Conservation (phyloP, 2,113 vertebrate genomes). For the Blennius ocellaris region DNA sequence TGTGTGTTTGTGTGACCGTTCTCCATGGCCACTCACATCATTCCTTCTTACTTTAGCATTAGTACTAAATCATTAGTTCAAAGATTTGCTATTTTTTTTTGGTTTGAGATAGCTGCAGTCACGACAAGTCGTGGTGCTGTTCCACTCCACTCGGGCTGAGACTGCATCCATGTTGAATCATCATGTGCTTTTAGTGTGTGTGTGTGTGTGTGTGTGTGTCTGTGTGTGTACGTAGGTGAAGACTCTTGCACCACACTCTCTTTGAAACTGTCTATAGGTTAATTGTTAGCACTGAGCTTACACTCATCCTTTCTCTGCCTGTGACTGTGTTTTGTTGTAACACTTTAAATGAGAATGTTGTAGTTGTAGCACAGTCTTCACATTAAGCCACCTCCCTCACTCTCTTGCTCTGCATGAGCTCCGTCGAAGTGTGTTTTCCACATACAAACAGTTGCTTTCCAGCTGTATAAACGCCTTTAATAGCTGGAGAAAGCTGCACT, state of each 20-base stretch:
- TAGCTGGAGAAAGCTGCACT: background rate
- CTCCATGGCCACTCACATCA: background rate
- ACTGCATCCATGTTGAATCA: too few species aligned
- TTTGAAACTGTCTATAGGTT: conserved; percentile 53
- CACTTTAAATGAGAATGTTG: conserved; percentile 57
- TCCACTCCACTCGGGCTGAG: too few species aligned
- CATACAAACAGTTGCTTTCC: background rate
- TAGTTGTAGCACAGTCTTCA: conserved; percentile 56
- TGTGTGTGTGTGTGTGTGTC: background rate
- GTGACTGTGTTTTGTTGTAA: too few species aligned
- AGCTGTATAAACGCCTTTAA: conserved; percentile 3
- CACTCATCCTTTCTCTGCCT: too few species aligned
- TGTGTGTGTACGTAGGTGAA: conserved; percentile 24
- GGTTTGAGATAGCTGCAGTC: conserved; percentile 36
- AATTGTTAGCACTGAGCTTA: too few species aligned
- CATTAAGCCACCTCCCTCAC: conserved; percentile 38
- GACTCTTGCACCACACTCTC: conserved; percentile 54
- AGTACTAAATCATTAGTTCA: conserved; percentile 35
- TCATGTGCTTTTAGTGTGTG: too few species aligned
- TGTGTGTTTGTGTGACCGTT: background rate
- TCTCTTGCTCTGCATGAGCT: conserved; percentile 2
- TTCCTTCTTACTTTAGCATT: conserved; percentile 27
- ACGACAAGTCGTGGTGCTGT: background rate
- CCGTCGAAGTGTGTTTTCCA: background rate
- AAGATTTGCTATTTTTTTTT: conserved; percentile 14